Conservation (phyloP, 1,140 invertebrate species). For the Drosophila simulans region DNA sequence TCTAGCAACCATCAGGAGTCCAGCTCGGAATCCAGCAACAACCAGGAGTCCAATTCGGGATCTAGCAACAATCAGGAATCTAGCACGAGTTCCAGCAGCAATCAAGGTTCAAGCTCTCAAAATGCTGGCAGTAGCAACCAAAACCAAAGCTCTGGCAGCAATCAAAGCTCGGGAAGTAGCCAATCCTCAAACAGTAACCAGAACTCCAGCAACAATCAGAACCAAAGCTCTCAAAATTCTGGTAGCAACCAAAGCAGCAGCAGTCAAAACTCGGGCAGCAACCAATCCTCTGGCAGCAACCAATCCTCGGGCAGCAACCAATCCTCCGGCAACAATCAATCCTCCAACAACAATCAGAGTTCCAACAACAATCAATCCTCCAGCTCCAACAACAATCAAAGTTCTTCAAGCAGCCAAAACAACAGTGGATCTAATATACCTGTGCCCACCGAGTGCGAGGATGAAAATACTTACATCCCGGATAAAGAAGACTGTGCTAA, state of each 20-base stretch:
- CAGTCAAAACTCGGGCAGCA: constrained; percentile 33
- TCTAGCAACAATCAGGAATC: constrained; percentile 41
- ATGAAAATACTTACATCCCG: constrained; percentile 80
- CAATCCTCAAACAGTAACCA: constrained; percentile 23
- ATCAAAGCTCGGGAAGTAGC: too few species aligned
- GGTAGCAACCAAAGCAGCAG: constrained; percentile 11
- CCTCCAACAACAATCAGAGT: constrained; percentile 40
- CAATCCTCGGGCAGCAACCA: not conserved
- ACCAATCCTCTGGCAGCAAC: constrained; percentile 34
- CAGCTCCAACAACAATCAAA: constrained; percentile 42
- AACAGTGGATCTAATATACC: constrained; percentile 44
- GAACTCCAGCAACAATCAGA: constrained; percentile 32
- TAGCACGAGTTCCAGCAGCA: constrained; percentile 31
- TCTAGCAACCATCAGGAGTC: constrained; percentile 45
- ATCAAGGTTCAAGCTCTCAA: constrained; percentile 27
- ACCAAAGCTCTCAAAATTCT: constrained; percentile 19
- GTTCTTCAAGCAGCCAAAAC: constrained; percentile 37
- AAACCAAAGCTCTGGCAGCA: constrained; percentile 19
- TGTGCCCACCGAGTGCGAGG: constrained; percentile 85
- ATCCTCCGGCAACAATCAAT: constrained; percentile 6
- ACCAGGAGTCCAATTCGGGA: constrained; percentile 30
- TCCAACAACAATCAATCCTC: constrained; percentile 39
- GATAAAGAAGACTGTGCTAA: constrained; percentile 85
- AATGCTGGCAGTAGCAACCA: constrained; percentile 29
- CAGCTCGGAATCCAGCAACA: constrained; percentile 48